Evolutionary conservation across 2,888 invertebrate species (phyloP), one percentile per base, ranked within the genome.

Genomic region (Anthoptus insignis): DNA sequence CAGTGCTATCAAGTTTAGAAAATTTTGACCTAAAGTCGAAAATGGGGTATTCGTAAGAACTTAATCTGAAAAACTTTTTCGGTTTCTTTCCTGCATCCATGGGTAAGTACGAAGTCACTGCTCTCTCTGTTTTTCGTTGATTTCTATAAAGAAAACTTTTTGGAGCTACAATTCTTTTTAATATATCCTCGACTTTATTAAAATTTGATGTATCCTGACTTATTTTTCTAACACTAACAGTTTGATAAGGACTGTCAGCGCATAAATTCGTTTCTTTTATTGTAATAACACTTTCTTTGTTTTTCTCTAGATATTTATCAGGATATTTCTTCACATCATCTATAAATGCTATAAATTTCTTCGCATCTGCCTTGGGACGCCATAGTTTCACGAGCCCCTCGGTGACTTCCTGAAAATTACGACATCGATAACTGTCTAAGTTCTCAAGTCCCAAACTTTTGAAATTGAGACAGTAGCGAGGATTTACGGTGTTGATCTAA

Each of bases 141-240:
- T 91, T 82, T 76, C 91, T 87, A 59, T 93, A 93, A 0, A 93
- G 69, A 71, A 93, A 93, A 68, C 93, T 93, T 70, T 91, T 93
- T 0, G 89, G 86, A 37, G 90, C 89, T 1, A 89, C 88, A 32
- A 93, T 78, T 72, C 77, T 88, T 64, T 85, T 87, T 5, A 92
- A 73, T 29, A 93, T 76, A 42, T 92, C 93, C 71, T 92, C 93
- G 1, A 90, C 87, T 8, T 79, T 80, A 42, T 72, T 82, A 24
- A 82, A 78, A n/a, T 79, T 73, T 2, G 73, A 66, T 37, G 72
- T 53, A 5, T 72, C 78, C 42, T 79, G 80, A 24, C 72, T 77
- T 5, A 75, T 72, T 67, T 76, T 80, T n/a, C 77, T 72, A 0
- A 78, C 73, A 13, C 74, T 87, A 1, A 92, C 90, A 0, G 87